Evolutionary conservation across 2,113 vertebrate genomes (phyloP), one percentile per base, ranked within the genome.

Genomic region (Thinocorus orbignyianus): DNA sequence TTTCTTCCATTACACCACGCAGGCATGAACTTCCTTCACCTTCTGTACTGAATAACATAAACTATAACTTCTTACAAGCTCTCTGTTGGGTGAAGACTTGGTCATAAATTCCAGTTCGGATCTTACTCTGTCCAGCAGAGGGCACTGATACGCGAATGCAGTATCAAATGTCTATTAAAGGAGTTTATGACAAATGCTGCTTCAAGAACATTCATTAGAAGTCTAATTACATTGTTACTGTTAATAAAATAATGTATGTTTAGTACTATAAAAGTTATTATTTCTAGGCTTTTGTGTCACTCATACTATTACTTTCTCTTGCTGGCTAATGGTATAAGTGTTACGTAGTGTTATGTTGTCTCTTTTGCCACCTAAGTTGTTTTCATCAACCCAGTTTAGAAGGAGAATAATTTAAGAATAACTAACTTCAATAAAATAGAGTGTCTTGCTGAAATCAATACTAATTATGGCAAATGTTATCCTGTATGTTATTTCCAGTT

Each of bases 101-200:
- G 35, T 49, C 14, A 13, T 2, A 26, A 81, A 33, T 42, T 51
- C 25, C 31, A 39, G 51, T 39, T 69, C 55, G 41, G 86, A 22
- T 76, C 48, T 89, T 37, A 73, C 35, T 78, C 42, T 74, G 10
- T 39, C 91, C 96, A 97, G 94, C 94, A 97, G 96, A 95, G 96
- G 95, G 93, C 93, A 81, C 69, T 85, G 61, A 74, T n/a, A 68
- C 2, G 73, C 65, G 68, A 39, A 17, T 17, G 15, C 57, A 84
- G 24, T 33, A 33, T 54, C 10, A 28, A 22, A 44, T 10, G 13
- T 17, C 1, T 69, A 9, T 61, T 44, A 39, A 13, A 44, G 33
- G 3, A 0, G 35, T 22, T 89, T 88, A 61, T 73, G 22, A 48
- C 39, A 58, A 80, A 68, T n/a, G 3, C 5, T 78, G 80, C 51